Conservation (phyloP, 2,797 vertebrate species). For the Menidia menidia region DNA sequence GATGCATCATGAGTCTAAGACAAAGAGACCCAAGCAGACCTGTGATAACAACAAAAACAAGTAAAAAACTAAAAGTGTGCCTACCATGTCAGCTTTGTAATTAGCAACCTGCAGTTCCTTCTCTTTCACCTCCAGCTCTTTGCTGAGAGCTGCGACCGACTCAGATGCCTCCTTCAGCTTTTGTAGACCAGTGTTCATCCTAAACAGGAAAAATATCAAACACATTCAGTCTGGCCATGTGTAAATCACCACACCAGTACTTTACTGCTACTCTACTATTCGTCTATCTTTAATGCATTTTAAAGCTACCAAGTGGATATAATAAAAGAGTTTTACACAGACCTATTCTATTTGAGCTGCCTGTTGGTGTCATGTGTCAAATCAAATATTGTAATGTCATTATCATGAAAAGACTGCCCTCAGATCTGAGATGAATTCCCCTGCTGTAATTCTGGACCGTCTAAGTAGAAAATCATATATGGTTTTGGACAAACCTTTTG, state of each 20-base stretch:
- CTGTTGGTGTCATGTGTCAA: neutral
- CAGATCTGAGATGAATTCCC: neutral
- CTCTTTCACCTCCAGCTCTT: conserved; percentile 93
- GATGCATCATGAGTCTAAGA: neutral
- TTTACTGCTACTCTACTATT: neutral
- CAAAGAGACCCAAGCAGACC: neutral
- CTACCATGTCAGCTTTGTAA: conserved; percentile 92
- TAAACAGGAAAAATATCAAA: conserved; percentile 54
- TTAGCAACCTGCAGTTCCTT: conserved; percentile 94
- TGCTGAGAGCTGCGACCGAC: conserved; percentile 91
- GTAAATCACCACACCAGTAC: neutral
- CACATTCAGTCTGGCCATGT: neutral
- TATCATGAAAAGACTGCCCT: neutral
- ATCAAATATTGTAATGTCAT: conserved; percentile 8
- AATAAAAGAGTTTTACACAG: neutral
- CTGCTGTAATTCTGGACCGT: neutral
- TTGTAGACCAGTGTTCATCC: conserved; percentile 94
- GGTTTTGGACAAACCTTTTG: neutral
- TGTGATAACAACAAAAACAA: conserved; percentile 68
- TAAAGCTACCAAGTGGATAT: neutral
- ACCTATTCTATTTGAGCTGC: conserved; percentile 2
- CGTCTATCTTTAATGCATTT: neutral
- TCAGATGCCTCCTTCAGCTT: conserved; percentile 96
- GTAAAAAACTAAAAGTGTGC: neutral
- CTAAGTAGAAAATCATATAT: neutral